A percentile compares a stretch with the other conserved stretches of the same genome.
phyloP scores from a whole-genome alignment of 2,113 vertebrate species.

The Labrus mixtus region DNA sequence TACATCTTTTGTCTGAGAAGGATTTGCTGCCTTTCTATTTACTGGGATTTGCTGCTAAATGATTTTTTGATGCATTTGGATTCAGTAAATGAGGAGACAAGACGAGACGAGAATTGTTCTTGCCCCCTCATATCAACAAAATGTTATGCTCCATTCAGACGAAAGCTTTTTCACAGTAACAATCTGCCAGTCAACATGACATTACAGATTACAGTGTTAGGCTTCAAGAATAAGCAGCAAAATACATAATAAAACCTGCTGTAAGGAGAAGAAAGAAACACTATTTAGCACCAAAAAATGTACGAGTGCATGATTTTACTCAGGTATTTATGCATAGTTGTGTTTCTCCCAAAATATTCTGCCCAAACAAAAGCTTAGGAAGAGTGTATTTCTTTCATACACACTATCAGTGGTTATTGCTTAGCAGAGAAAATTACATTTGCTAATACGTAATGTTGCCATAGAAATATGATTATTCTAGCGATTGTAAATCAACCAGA shows the following conservation, averaged over 20 bases:
- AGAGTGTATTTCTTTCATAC: conserved; percentile 32
- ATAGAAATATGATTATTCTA: conserved; percentile 72
- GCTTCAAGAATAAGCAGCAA: conserved; percentile 33
- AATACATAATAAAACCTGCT: conserved; percentile 37
- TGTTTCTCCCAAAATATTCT: not conserved
- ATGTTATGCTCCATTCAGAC: conserved; percentile 27
- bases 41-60: conserved; percentile 7
- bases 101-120: conserved; percentile 27
- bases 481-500: conserved; percentile 62
- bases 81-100: conserved; percentile 26
- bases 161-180: conserved; percentile 30
- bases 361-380: too few species aligned
- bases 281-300: conserved; percentile 1
- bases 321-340: not conserved
- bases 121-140: conserved; percentile 25
- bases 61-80: conserved; percentile 13
- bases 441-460: conserved; percentile 52
- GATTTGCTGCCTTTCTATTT: conserved; percentile 14
- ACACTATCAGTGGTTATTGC: conserved; percentile 51
- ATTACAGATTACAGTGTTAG: conserved; percentile 33
- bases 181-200: conserved; percentile 38
- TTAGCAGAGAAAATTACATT: conserved; percentile 55
- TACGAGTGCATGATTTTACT: conserved; percentile 24
- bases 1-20: conserved; percentile 1
- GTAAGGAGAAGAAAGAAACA: conserved; percentile 4